A percentile compares a stretch with the other conserved stretches of the same genome.
Conservation (phyloP, 2,797 vertebrate species). For the Poeciliopsis turneri region DNA sequence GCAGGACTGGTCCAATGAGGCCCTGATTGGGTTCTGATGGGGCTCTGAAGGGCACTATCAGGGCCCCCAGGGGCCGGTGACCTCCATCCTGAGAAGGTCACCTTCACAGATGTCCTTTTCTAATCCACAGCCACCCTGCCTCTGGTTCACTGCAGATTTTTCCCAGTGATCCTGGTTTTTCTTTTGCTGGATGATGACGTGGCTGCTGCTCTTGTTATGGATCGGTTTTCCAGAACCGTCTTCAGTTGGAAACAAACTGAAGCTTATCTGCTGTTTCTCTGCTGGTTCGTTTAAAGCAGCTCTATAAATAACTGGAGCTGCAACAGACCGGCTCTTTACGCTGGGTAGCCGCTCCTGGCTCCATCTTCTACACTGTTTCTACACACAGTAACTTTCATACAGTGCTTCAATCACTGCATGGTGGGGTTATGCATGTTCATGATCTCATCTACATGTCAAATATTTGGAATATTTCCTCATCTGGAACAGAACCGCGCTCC, state of each 20-base stretch:
- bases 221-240: not conserved
- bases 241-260: slow-evolving; percentile 3
- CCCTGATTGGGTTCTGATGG: too few relatives aligned
- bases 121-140: not conserved
- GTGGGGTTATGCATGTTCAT: not conserved
- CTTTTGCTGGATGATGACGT: not conserved
- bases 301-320: slow-evolving; percentile 6
- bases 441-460: not conserved
- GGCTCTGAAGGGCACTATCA: too few relatives aligned
- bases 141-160: not conserved
- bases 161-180: not conserved
- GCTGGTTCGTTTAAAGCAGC: slow-evolving; percentile 10
- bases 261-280: slow-evolving; percentile 10
- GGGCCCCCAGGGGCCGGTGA: too few relatives aligned
- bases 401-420: not conserved
- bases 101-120: not conserved
- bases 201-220: not conserved
- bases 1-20: too few relatives aligned
- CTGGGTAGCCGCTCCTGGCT: not conserved
- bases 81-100: too few relatives aligned
- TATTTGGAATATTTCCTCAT: not conserved
- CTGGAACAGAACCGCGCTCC: not conserved
- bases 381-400: not conserved
- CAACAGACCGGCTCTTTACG: not conserved
- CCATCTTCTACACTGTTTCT: not conserved